These are phyloP conservation scores for Papilio dardanus DNA, from an alignment of 1,140 invertebrate species.

Conservation along the genomic window DNA sequence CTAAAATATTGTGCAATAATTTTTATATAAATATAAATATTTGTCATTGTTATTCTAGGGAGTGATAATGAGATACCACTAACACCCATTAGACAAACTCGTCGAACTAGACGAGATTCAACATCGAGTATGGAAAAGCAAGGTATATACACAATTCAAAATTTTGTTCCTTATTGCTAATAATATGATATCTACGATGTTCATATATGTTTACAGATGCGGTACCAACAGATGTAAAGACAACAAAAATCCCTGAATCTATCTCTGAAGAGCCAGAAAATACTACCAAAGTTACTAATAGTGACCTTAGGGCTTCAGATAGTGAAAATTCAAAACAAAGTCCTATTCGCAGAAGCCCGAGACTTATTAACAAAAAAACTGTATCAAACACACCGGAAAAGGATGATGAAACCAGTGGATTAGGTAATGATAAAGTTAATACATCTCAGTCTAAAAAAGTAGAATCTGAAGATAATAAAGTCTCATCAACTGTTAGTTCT, in stretches of 20 bases:
- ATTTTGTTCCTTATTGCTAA: not conserved
- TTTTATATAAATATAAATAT: not conserved
- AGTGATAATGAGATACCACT: constrained; percentile 66
- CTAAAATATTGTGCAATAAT: not conserved
- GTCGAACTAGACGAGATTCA: constrained; percentile 70
- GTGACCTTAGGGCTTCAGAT: constrained; percentile 20
- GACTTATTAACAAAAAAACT: constrained; percentile 43
- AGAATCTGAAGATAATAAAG: not conserved
- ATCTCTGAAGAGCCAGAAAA: constrained; percentile 45
- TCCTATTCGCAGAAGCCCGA: constrained; percentile 52
- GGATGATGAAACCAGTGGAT: constrained; percentile 20
- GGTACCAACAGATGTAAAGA: constrained; percentile 40
- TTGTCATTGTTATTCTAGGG: constrained; percentile 49
- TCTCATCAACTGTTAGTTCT: constrained; percentile 2
- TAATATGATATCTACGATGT: constrained; percentile 17
- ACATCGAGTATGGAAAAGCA: constrained; percentile 65
- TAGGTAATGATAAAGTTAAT: constrained; percentile 12
- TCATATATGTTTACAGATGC: constrained; percentile 48
- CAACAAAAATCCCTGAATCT: constrained; percentile 51
- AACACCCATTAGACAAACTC: constrained; percentile 63
- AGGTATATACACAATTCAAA: constrained; percentile 50
- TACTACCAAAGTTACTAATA: not conserved
- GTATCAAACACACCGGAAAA: constrained; percentile 10
- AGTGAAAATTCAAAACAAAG: constrained; percentile 44
- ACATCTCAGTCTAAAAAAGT: constrained; percentile 31